Evolutionary conservation across 2,888 invertebrate species (phyloP), one percentile per base, ranked within the genome.

Genomic region (Torymus auratus): DNA sequence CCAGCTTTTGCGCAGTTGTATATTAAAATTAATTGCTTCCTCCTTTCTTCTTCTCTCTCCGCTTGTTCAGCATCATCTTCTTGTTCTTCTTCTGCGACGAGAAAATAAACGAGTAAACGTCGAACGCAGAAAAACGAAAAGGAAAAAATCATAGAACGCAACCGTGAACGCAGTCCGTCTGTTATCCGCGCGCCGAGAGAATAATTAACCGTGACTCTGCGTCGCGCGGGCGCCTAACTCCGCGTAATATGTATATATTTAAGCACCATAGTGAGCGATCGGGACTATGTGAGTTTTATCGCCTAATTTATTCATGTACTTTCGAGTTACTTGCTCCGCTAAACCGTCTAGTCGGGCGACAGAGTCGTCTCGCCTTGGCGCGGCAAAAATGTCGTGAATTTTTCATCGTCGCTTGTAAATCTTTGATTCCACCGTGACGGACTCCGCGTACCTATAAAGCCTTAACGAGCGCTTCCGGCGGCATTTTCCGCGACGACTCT

Each of bases 1-100:
- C 88, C 88, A 88, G 88, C 88, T 87, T 85, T 86, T 82, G 81
- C 82, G 78, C 77, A 84, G 86, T 86, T 86, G 83, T 85, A 85
- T 87, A 87, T 86, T 87, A 86, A 87, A 87, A 88, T 87, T 85
- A 87, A 88, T 85, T 84, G 41, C 81, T 41, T 68, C 77, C 53
- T 62, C 77, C 77, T 52, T 50, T 78, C 67, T 55, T 10, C 41
- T 41, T 41, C 41, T 41, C n/a, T 41, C 41, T 41, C 23, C 62
- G 64, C 4, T 15, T 72, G 50, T 14, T 41, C 41, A 41, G 41
- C 41, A 41, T 41, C 41, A 41, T 41, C 41, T 41, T 41, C 41
- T 41, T 41, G 41, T 41, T 41, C 41, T 41, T 41, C 41, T 41
- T 41, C 60, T 17, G 20, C 20, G 60, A 60, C 60, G 60, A 41